These are phyloP conservation scores for Benthosema pterotum DNA, from an alignment of 2,797 vertebrate genomes.

Conservation along the genomic window DNA sequence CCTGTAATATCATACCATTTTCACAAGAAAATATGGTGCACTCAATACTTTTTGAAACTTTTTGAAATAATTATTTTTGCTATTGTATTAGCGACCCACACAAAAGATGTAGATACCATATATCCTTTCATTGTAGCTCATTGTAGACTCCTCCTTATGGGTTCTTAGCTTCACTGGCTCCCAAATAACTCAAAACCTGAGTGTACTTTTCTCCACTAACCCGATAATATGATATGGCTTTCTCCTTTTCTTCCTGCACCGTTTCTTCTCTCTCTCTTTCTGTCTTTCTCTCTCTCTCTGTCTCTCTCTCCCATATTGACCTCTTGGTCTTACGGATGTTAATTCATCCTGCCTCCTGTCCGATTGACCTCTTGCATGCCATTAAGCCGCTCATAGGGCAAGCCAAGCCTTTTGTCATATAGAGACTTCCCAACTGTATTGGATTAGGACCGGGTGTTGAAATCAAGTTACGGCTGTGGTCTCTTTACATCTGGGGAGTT, in stretches of 20 bases:
- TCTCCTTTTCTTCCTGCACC: conserved; percentile 28
- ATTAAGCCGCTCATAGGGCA: conserved; percentile 79
- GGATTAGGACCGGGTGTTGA: conserved; percentile 84
- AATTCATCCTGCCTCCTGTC: conserved; percentile 80
- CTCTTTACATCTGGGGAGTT: conserved; percentile 85
- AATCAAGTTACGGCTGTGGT: conserved; percentile 82
- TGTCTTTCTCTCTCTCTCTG: conserved; percentile 35
- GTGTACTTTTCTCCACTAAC: conserved; percentile 43
- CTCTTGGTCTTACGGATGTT: conserved; percentile 74
- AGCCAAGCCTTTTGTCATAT: conserved; percentile 81
- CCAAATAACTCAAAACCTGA: neutral
- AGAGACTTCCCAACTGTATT: conserved; percentile 80
- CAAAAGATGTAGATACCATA: no score
- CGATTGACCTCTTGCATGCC: conserved; percentile 81
- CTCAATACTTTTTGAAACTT: no score
- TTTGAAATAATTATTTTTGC: no score
- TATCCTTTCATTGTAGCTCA: no score
- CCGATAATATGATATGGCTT: conserved; percentile 32
- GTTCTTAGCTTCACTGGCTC: no score
- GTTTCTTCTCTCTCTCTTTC: conserved; percentile 31
- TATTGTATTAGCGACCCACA: no score
- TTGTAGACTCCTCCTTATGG: no score
- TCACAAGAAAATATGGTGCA: no score
- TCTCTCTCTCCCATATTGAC: conserved; percentile 67
- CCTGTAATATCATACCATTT: no score